Percentiles rank a stretch among this genome's conserved stretches.
These are phyloP conservation scores for Neosilurus hyrtlii DNA, from an alignment of 2,797 vertebrate genomes.

Conservation along the genomic window DNA sequence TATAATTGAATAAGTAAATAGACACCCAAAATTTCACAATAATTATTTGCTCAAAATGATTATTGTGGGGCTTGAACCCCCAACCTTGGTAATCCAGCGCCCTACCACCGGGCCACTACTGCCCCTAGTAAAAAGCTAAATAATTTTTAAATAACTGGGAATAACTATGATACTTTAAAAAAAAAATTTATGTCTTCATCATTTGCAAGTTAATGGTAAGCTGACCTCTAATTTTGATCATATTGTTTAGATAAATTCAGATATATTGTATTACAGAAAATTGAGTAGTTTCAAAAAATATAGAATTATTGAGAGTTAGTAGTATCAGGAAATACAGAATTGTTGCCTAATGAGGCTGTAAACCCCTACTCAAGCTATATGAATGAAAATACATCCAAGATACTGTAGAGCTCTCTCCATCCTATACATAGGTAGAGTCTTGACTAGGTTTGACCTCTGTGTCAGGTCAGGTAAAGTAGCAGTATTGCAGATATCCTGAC, in stretches of 20 bases:
- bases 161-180: no score
- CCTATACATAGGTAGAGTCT: not conserved
- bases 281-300: no score
- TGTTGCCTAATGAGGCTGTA: not conserved
- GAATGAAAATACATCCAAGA: not conserved
- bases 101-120: no score
- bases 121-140: no score
- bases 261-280: not conserved
- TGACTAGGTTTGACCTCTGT: not conserved
- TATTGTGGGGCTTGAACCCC: no score
- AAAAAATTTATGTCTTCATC: not conserved
- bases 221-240: not conserved
- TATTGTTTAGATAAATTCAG: not conserved
- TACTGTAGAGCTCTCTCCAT: not conserved
- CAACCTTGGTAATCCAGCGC: no score
- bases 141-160: no score
- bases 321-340: not conserved
- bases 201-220: not conserved
- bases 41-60: no score
- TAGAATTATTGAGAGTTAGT: no score
- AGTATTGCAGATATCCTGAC: constrained; percentile 17
- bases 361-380: not conserved
- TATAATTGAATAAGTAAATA: no score
- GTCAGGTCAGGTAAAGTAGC: constrained; percentile 16
- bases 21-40: no score